These are phyloP conservation scores for Pygmarrhopalites habei DNA, from an alignment of 1,140 invertebrate genomes.

Conservation along the genomic window DNA sequence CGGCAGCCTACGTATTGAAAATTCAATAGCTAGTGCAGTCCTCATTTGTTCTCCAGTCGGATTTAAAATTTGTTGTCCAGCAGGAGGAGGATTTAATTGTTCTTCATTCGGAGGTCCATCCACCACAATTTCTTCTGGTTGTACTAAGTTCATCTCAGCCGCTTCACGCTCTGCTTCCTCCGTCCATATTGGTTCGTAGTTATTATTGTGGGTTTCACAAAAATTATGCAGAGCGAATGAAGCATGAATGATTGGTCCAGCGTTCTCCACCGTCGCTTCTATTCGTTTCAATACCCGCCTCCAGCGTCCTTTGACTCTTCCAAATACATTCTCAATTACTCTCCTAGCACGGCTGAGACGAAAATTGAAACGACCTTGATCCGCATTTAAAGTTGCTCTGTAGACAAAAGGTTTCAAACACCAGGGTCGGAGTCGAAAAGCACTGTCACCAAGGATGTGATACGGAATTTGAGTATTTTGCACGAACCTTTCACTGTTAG, in stretches of 20 bases:
- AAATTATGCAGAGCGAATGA: constrained; percentile 7
- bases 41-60: no score
- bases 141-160: no score
- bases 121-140: no score
- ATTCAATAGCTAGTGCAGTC: no score
- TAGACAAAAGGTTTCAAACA: background rate
- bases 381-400: background rate
- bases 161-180: no score
- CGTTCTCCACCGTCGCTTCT: background rate
- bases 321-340: constrained; percentile 8
- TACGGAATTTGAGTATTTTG: background rate
- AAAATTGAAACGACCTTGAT: background rate
- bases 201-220: no score
- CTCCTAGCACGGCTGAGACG: background rate
- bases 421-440: background rate
- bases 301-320: constrained; percentile 4
- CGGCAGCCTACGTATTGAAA: no score
- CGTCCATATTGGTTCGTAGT: no score
- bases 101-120: no score
- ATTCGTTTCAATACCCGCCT: background rate
- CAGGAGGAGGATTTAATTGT: no score
- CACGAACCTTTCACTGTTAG: background rate
- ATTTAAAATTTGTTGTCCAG: no score
- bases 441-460: background rate
- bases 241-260: constrained; percentile 1